phyloP scores from a whole-genome alignment of 2,888 invertebrate genomes.

The Xestia ashworthii region DNA sequence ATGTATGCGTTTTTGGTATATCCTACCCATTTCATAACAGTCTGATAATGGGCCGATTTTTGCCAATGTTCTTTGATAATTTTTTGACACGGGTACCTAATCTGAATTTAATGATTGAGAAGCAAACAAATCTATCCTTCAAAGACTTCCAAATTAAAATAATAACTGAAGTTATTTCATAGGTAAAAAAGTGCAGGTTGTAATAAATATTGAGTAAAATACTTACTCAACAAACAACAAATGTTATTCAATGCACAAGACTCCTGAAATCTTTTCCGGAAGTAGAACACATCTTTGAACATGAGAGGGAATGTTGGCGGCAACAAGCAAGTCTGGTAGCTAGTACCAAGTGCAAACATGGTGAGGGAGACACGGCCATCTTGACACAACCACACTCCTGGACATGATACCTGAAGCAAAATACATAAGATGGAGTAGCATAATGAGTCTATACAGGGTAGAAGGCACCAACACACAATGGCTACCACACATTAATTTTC shows the following conservation, averaged over 20 bases:
- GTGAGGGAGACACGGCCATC: conserved; percentile 94
- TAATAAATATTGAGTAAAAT: background rate
- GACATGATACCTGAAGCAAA: conserved; percentile 93
- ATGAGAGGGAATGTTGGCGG: conserved; percentile 93
- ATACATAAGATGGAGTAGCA: background rate
- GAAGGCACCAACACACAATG: background rate
- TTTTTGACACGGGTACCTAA: background rate
- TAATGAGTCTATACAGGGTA: background rate
- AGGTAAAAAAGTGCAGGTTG: background rate
- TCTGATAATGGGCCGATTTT: no score
- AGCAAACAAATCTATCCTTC: background rate
- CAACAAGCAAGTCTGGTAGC: conserved; percentile 92
- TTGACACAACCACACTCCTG: conserved; percentile 96
- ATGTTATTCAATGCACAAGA: conserved; percentile 85
- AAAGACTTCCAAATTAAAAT: background rate
- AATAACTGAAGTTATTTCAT: background rate
- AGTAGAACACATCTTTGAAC: conserved; percentile 93
- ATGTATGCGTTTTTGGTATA: no score
- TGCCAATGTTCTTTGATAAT: background rate
- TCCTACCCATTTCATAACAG: no score
- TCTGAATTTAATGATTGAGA: background rate
- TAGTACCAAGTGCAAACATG: conserved; percentile 92
- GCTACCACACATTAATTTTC: background rate
- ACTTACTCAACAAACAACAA: conserved; percentile 86
- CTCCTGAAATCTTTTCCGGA: conserved; percentile 87